These are phyloP conservation scores for Caradrina clavipalpis DNA, from an alignment of 2,888 invertebrate species.

Conservation along the genomic window DNA sequence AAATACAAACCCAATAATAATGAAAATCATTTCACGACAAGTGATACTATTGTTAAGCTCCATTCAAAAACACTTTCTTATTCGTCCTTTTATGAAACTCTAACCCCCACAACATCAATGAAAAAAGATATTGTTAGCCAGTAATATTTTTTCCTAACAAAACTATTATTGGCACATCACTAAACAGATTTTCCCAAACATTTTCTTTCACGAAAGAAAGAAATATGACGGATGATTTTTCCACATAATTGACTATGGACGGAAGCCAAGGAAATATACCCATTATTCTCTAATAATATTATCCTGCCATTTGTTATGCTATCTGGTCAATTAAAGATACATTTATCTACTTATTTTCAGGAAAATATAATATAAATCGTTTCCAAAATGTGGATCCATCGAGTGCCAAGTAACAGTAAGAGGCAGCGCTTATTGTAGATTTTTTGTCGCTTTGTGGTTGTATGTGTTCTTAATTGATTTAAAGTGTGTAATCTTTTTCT, in stretches of 20 bases:
- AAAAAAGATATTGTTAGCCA: constrained; percentile 37
- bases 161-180: constrained; percentile 56
- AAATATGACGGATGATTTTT: constrained; percentile 53
- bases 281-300: constrained; percentile 44
- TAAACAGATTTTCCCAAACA: constrained; percentile 43
- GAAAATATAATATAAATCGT: constrained; percentile 43
- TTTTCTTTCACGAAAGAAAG: constrained; percentile 26
- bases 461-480: not conserved
- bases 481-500: no score
- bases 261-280: constrained; percentile 49
- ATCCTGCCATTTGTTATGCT: constrained; percentile 50
- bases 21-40: constrained; percentile 13
- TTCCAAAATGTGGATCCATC: constrained; percentile 63
- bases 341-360: constrained; percentile 61
- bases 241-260: constrained; percentile 55
- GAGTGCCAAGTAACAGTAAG: constrained; percentile 63
- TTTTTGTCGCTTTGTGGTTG: constrained; percentile 8
- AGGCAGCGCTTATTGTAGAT: constrained; percentile 12
- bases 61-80: constrained; percentile 37
- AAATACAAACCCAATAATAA: not conserved
- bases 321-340: constrained; percentile 50
- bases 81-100: constrained; percentile 24
- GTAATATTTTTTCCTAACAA: constrained; percentile 37
- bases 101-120: constrained; percentile 6
- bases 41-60: constrained; percentile 2